phyloP scores from a whole-genome alignment of 2,797 vertebrate species.

The Falco novaeseelandiae region DNA sequence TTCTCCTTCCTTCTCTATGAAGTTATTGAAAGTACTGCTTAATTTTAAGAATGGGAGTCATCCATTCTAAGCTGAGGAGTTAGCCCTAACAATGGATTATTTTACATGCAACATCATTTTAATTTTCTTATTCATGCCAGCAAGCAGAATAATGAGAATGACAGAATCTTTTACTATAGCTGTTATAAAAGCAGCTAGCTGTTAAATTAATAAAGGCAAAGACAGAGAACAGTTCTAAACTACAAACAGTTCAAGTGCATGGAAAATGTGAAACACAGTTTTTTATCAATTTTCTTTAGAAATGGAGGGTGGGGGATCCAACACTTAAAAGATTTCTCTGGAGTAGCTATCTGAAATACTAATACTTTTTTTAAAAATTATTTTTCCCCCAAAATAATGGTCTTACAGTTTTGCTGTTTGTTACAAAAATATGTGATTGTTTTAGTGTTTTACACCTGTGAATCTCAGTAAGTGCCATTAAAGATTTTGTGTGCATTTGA shows the following conservation, averaged over 20 bases:
- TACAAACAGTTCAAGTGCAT: not conserved
- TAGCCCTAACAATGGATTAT: not conserved
- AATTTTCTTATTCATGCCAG: not conserved
- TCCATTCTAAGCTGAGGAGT: not conserved
- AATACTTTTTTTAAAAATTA: fast-evolving
- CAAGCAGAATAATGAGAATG: not conserved
- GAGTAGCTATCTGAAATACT: not conserved
- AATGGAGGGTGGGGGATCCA: not conserved
- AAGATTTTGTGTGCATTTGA: not conserved
- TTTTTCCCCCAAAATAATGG: not conserved
- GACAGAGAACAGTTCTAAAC: not conserved
- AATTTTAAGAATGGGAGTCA: not conserved
- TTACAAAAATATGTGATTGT: not conserved
- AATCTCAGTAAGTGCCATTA: not conserved
- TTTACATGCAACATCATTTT: not conserved
- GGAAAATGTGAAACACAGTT: not conserved
- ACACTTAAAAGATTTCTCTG: not conserved
- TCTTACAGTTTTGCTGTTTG: not conserved
- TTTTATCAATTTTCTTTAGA: not conserved
- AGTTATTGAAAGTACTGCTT: not conserved
- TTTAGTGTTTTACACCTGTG: not conserved
- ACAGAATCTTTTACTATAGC: not conserved
- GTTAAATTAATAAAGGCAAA: not conserved
- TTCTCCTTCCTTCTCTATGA: not conserved
- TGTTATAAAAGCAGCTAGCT: not conserved